Percentiles rank a stretch among this genome's conserved stretches.
Conservation (phyloP, 2,113 vertebrate species). For the Cebus imitator region DNA sequence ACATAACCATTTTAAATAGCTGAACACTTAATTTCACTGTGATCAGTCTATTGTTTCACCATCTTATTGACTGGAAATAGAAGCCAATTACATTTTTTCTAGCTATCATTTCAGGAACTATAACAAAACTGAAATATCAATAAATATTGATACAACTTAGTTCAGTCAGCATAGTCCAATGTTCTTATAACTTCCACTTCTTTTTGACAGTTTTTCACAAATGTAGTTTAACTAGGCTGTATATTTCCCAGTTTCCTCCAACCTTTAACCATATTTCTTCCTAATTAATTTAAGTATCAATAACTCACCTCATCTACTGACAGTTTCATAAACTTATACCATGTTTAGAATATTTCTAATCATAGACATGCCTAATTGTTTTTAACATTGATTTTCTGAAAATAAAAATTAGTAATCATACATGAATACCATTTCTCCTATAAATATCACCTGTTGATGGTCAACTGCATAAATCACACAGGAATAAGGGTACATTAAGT, state of each 20-base stretch:
- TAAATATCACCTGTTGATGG: not conserved
- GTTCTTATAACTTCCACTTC: not conserved
- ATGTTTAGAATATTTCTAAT: not conserved
- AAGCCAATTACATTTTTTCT: not conserved
- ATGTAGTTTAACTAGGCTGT: not conserved
- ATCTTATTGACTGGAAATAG: not conserved
- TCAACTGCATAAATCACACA: not conserved
- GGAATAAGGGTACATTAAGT: not conserved
- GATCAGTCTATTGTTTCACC: not conserved
- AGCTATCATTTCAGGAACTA: not conserved
- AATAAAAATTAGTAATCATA: not conserved
- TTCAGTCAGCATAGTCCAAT: not conserved
- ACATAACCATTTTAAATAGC: not conserved
- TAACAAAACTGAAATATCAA: not conserved
- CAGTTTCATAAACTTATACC: not conserved
- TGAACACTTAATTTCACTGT: not conserved
- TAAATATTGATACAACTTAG: not conserved
- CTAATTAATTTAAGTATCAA: conserved; percentile 4
- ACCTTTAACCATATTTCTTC: not conserved
- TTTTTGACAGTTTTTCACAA: not conserved
- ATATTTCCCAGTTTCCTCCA: not conserved
- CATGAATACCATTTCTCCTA: not conserved
- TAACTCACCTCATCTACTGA: not conserved
- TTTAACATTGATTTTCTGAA: not conserved
- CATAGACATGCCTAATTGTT: not conserved